Base-by-base conservation (phyloP, 2,888 invertebrate genomes). In the Metalampra italica region DNA sequence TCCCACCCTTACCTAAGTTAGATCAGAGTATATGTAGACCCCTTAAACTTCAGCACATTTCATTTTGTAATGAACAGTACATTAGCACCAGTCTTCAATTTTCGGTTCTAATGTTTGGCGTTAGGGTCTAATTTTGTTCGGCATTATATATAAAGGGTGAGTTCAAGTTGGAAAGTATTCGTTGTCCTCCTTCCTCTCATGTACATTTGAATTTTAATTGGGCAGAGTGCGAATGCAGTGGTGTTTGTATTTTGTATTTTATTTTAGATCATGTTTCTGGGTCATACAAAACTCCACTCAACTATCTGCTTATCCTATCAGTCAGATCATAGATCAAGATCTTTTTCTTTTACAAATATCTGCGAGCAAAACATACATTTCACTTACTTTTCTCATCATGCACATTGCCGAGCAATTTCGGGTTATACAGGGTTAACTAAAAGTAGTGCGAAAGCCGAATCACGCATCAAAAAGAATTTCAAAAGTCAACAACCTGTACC, bases 41-140 rank as follows among this genome's bases (percentile, higher is more conserved):
- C 43, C 38, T 43, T 42, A 37, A n/a, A 36, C 36, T 56, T 48
- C 56, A 54, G 54, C 46, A 77, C 76, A 78, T 82, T 82, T 78
- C 75, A 77, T 76, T 75, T 75, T 75, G 76, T 77, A 81, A 82
- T 80, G 75, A 77, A 82, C 77, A 74, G 69, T 72, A 75, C 56
- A 53, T 52, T 47, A 46, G 22, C 42, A 14, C 37, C 34, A 37
- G 36, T 52, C 51, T 46, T 45, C 50, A 34, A 64, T 66, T 50
- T 58, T 41, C 13, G 52, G 62, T 55, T 57, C 68, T 64, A 22
- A 5, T 1, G 2, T 8, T 22, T 8, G 0, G 0, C 0, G 0
- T 29, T 60, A 71, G 49, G 52, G 65, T 52, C 22, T 13, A 49
- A 34, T 59, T 63, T 75, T 29, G 36, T 4, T 43, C 52, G 51